phyloP scores from a whole-genome alignment of 1,140 invertebrate species.

The Trichonephila clavata region DNA sequence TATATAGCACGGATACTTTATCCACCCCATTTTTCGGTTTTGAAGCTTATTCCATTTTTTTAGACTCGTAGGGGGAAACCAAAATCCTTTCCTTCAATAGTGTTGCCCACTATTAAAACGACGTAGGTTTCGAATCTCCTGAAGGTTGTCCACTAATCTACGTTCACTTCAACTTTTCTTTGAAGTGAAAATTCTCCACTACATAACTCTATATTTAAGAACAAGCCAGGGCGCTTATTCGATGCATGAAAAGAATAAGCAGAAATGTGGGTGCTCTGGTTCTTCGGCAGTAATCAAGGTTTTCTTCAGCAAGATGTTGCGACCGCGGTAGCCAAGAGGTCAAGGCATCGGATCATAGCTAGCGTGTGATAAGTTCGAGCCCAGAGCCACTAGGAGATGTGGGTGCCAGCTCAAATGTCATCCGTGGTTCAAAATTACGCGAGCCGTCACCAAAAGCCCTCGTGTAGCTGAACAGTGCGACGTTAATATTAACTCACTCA shows the following conservation, averaged over 20 bases:
- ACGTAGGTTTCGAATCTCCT: neutral
- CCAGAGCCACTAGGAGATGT: no score
- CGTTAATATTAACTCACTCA: no score
- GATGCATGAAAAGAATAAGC: neutral
- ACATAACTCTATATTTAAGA: neutral
- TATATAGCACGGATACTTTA: no score
- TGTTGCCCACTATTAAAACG: neutral
- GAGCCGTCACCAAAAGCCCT: no score
- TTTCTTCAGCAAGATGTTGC: neutral
- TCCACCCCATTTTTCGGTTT: no score
- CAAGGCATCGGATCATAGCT: no score
- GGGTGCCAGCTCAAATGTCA: no score
- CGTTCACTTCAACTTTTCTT: slow-evolving; percentile 10
- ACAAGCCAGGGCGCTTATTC: neutral
- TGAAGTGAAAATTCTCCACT: neutral
- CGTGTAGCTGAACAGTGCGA: no score
- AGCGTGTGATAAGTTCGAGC: no score
- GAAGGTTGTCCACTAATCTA: slow-evolving; percentile 4
- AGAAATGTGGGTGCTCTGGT: neutral
- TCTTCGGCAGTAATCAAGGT: neutral
- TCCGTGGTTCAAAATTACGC: no score
- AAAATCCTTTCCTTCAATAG: neutral
- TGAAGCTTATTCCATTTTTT: neutral
- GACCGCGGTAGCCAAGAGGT: no score
- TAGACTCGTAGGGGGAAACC: neutral